Base-by-base conservation (phyloP, 2,888 invertebrate genomes). In the Agrochola litura region DNA sequence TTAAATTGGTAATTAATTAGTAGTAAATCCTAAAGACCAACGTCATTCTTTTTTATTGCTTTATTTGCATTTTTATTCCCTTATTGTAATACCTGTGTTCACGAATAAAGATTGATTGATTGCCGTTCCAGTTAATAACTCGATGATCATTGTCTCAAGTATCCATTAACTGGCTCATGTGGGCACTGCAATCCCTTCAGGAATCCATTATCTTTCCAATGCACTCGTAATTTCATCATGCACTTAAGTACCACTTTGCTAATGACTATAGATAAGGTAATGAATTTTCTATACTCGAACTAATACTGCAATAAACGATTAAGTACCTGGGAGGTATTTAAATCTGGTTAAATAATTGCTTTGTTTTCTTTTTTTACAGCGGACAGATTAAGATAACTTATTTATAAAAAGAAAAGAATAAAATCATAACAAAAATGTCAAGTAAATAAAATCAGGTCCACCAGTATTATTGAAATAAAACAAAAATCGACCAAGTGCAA, bases 271-370 rank as follows among this genome's bases (percentile, higher is more conserved):
- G 68, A 79, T 68, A 56, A 78, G 2, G 14, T 3, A 1, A 3
- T 14, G 19, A 70, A 81, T 70, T 82, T 60, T 37, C 52, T 22
- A 37, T 8, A 58, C 22, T 82, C n/a, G 9, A 52, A 52, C 10
- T 30, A 58, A 43, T 75, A 69, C 25, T 30, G 9, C 5, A 54
- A 54, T 73, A 65, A 64, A 56, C 8, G 16, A 54, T 41, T 54
- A 43, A 49, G 0, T 77, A 61, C 43, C 19, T 58, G 16, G 0
- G 16, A 43, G 0, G 14, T 43, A 30, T 19, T 0, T 16, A n/a
- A 49, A n/a, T 52, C 9, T 64, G 19, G 41, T 68, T 22, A 43
- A 58, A 58, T n/a, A 1, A n/a, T 58, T 43, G 19, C 41, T 56
- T 54, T 73, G 8, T 61, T 75, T 63, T 60, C 8, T n/a, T 37